These are phyloP conservation scores for Scomber colias DNA, from an alignment of 2,113 vertebrate genomes.

Conservation along the genomic window DNA sequence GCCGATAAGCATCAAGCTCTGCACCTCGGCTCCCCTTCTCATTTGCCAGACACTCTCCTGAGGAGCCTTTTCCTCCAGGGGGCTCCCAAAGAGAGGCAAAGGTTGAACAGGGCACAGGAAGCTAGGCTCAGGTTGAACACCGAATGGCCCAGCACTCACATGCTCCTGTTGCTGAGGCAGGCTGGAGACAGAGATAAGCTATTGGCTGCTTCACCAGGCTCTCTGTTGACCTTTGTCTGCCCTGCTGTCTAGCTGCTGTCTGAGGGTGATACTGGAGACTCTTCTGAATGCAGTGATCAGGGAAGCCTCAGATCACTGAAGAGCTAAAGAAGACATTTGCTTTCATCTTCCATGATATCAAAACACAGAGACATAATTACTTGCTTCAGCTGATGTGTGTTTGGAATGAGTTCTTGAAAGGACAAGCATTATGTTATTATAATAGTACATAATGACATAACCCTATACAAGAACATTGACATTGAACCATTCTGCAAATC, in stretches of 20 bases:
- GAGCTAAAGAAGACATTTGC: conserved; percentile 30
- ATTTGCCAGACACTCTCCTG: conserved; percentile 55
- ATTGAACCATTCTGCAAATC: background rate
- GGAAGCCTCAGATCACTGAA: conserved; percentile 44
- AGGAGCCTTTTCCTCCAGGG: conserved; percentile 60
- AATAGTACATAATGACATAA: background rate
- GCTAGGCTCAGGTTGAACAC: conserved; percentile 61
- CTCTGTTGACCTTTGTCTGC: conserved; percentile 75
- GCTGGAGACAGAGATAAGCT: conserved; percentile 59
- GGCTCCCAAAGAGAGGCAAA: conserved; percentile 67
- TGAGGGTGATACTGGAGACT: conserved; percentile 65
- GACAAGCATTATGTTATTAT: conserved; percentile 7
- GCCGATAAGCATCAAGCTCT: conserved; percentile 78
- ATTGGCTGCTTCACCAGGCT: conserved; percentile 65
- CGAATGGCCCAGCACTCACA: conserved; percentile 33
- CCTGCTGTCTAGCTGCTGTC: conserved; percentile 66
- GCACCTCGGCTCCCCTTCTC: conserved; percentile 59
- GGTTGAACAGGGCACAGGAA: conserved; percentile 62
- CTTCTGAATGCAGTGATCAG: conserved; percentile 60
- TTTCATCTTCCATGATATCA: conserved; percentile 58
- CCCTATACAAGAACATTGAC: background rate
- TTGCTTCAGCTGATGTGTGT: background rate
- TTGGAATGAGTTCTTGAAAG: background rate
- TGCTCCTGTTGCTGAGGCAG: conserved; percentile 58
- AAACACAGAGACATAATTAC: conserved; percentile 20